Conservation (phyloP, 2,888 invertebrate species). For the Drosophila paucipuncta region DNA sequence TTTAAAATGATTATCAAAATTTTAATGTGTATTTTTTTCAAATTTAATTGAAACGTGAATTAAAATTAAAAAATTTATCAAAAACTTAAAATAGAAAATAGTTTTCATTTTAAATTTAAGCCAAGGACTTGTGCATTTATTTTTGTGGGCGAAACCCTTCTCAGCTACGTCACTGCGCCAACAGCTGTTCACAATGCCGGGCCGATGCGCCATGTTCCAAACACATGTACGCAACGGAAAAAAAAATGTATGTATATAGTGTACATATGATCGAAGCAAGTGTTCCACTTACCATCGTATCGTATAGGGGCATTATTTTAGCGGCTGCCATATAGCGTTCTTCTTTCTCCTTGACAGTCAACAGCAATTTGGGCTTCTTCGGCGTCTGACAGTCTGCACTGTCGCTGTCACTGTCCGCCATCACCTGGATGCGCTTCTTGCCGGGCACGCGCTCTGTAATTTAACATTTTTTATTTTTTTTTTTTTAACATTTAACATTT, state of each 20-base stretch:
- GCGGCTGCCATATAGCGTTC: constrained; percentile 83
- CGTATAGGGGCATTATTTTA: constrained; percentile 83
- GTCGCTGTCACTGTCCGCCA: constrained; percentile 85
- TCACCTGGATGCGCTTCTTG: constrained; percentile 83
- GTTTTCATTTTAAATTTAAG: not conserved
- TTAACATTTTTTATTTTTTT: not conserved
- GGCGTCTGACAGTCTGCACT: constrained; percentile 70
- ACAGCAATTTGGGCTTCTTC: constrained; percentile 80
- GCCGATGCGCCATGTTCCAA: constrained; percentile 64
- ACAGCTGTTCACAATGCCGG: constrained; percentile 71
- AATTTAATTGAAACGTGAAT: not conserved
- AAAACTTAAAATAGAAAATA: not conserved
- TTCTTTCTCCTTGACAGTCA: constrained; percentile 84
- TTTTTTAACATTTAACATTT: constrained; percentile 4
- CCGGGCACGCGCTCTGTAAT: constrained; percentile 83
- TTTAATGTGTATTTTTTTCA: not conserved
- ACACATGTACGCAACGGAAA: constrained; percentile 49
- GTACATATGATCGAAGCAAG: not conserved
- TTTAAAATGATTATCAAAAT: not conserved
- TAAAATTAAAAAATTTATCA: not conserved
- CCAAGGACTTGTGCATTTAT: not conserved
- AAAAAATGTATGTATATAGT: not conserved
- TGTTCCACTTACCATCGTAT: constrained; percentile 83
- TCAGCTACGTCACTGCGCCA: constrained; percentile 48
- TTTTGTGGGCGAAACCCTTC: constrained; percentile 3